Evolutionary conservation across 2,113 vertebrate genomes (phyloP), one percentile per base, ranked within the genome.

Genomic region (Aspidoscelis tigris): DNA sequence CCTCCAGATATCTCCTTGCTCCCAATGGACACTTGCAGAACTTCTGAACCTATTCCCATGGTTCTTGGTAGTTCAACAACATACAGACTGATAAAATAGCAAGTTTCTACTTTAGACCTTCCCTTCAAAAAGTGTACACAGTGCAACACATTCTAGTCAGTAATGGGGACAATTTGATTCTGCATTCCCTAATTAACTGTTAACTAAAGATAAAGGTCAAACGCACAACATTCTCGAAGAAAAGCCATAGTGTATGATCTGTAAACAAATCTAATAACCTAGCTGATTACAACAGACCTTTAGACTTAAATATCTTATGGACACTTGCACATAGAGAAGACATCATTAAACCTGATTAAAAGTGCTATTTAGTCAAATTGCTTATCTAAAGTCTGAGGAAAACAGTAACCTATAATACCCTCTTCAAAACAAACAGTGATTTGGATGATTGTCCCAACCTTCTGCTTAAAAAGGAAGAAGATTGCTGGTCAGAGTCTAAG

Each of bases 251-350:
- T 47, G 21, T 66, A 70, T 47, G 85, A 79, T 92, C 88, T 75
- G 70, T 83, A 91, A 94, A 93, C 87, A 93, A 78, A 84, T 87
- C 88, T 81, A 90, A 91, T 89, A 87, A 88, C 81, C 92, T 93
- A 55, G 1, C 78, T 89, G 88, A 91, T 90, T 92, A 91, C 86
- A 92, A 84, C 0, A 92, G 89, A 94, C 94, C 89, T 93, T 95
- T 90, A 92, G 89, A 95, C 89, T 94, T 92, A 55, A n/a, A 41
- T 86, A 92, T 91, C 86, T 90, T 87, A 78, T 89, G 75, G 92
- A 61, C 86, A 50, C 33, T 88, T 90, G 82, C 82, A 88, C 80
- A 92, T 22, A 88, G 86, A 80, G 84, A 89, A 91, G 93, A 88
- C 76, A 89, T 87, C 82, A 92, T 90, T 91, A 91, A 85, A 92